phyloP scores from a whole-genome alignment of 2,888 invertebrate species.

The Lacanobia oleracea region DNA sequence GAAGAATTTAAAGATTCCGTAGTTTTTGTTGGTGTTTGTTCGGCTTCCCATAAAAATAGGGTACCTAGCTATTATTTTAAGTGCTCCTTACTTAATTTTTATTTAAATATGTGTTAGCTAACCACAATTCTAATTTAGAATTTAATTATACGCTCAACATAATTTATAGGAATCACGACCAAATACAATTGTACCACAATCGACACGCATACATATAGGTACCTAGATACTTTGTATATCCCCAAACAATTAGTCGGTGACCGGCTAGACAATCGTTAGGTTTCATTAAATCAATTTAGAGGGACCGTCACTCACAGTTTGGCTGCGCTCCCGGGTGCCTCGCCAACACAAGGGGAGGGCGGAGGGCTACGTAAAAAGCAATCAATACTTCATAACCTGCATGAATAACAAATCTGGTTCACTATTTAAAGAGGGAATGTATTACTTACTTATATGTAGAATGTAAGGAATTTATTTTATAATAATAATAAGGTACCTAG shows the following conservation, averaged over 20 bases:
- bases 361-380: conserved; percentile 28
- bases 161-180: not conserved
- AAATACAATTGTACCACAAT: conserved; percentile 1
- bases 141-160: not conserved
- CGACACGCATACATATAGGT: not conserved
- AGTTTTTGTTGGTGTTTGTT: too few relatives aligned
- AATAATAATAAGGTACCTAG: too few relatives aligned
- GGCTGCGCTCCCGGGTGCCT: conserved; percentile 34
- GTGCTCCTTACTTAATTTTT: too few relatives aligned
- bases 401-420: conserved; percentile 9
- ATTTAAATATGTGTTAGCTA: not conserved
- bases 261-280: conserved; percentile 35
- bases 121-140: not conserved
- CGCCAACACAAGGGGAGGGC: conserved; percentile 30
- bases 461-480: too few relatives aligned
- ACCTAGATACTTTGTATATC: not conserved
- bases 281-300: conserved; percentile 55
- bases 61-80: too few relatives aligned
- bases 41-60: not conserved
- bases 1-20: too few relatives aligned
- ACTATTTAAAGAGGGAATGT: conserved; percentile 1
- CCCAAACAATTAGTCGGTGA: conserved; percentile 19
- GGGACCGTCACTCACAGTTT: conserved; percentile 44
- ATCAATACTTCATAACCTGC: conserved; percentile 58
- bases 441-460: too few relatives aligned